phyloP scores from a whole-genome alignment of 2,888 invertebrate genomes.

The Magallana nippona region DNA sequence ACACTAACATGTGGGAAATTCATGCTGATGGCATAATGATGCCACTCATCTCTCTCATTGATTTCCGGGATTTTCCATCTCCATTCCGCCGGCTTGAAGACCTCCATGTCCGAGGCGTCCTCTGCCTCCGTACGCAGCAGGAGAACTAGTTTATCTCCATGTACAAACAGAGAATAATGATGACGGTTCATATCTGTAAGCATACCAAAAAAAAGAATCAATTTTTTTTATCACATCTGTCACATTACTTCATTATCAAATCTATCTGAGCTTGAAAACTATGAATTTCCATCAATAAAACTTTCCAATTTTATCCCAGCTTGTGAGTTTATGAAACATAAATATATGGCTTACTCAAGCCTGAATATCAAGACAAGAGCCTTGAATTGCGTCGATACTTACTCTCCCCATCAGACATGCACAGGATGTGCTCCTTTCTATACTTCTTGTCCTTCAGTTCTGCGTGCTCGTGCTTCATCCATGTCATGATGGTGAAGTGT shows the following conservation, averaged over 20 bases:
- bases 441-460: conserved; percentile 77
- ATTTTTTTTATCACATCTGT: conserved; percentile 7
- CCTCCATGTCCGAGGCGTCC: conserved; percentile 72
- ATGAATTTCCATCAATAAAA: no score
- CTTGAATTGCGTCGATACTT: conserved; percentile 77
- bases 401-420: conserved; percentile 98
- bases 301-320: no score
- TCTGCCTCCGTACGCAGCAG: conserved; percentile 90
- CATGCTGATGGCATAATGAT: conserved; percentile 96
- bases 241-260: no score
- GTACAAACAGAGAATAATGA: conserved; percentile 97
- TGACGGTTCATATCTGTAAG: conserved; percentile 97
- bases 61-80: conserved; percentile 96
- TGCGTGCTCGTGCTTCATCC: conserved; percentile 93
- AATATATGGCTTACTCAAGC: no score
- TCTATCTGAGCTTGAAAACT: no score
- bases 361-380: no score
- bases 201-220: background rate
- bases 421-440: conserved; percentile 96
- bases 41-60: conserved; percentile 97
- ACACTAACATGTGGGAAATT: conserved; percentile 90
- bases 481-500: conserved; percentile 94
- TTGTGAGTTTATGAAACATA: no score
- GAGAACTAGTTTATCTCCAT: conserved; percentile 97
- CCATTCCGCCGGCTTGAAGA: conserved; percentile 96